Base-by-base conservation (phyloP, 2,797 vertebrate species). In the Melanotaenia trifasciata region DNA sequence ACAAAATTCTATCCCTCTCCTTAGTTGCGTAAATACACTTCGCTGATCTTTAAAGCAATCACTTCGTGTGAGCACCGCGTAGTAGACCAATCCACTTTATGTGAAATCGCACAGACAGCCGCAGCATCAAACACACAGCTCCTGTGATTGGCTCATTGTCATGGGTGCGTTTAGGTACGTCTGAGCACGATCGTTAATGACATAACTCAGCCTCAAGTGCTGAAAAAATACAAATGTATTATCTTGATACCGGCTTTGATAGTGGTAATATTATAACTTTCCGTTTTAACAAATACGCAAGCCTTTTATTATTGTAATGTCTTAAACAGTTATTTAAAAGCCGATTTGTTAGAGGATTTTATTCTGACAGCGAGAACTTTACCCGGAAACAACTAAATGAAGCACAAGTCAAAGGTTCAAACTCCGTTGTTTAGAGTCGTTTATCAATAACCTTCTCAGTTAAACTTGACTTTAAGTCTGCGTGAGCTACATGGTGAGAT, bases 1-100 rank as follows among this genome's bases (percentile, higher is more conserved):
- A 93, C 90, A 92, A 70, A 58, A 33, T 64, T 10, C 8, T 62
- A 83, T 26, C 89, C 87, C 81, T 87, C 86, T 56, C 76, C 74
- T 64, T 18, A 14, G 14, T 18, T 1, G 33, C 1, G 24, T 0
- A 16, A 24, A 33, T 1, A 2, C 2, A 64, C n/a, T 1, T 3
- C 61, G 10, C 69, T 18, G 63, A 89, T 84, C 62, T 82, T 22
- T 3, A n/a, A 28, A 83, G 40, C 59, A 0, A 1, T 2, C 0
- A 0, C 0, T 0, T 10, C 0, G 8, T 0, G 2, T 5, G 1
- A 11, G 0, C 3, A 0, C 1, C 0, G 0, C 3, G 0, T 0
- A 1, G 68, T 14, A 28, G 18, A 20, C 64, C 38, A 0, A 85
- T 89, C 86, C 70, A 40, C 0, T 0, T 0, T 0, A 0, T 67